Percentiles rank a stretch among this genome's conserved stretches.
phyloP scores from a whole-genome alignment of 2,888 invertebrate genomes.

The Brachyptera putata region DNA sequence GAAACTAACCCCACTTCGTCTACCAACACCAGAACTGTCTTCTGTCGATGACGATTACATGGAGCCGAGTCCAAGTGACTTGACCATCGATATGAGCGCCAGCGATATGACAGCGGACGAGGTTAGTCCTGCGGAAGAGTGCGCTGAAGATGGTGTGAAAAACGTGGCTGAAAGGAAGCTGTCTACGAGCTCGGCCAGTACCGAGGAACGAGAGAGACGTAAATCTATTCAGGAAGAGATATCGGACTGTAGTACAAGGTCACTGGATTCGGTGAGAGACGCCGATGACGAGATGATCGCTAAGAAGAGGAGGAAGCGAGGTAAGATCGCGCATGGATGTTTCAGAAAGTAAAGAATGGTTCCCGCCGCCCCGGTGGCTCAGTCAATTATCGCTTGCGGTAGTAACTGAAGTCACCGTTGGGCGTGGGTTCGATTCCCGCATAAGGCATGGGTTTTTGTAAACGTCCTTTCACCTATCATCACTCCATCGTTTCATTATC shows the following conservation, averaged over 20 bases:
- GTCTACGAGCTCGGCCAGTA: background rate
- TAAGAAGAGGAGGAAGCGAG: conserved; percentile 9
- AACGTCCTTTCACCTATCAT: no score
- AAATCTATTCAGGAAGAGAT: background rate
- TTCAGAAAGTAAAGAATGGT: no score
- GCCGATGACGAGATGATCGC: background rate
- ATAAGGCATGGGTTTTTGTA: no score
- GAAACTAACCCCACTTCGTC: background rate
- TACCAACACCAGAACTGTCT: no score
- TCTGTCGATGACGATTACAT: background rate
- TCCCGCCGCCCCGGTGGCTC: no score
- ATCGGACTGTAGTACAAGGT: background rate
- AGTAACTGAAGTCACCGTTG: no score
- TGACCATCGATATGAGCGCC: background rate
- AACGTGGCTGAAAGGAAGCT: background rate
- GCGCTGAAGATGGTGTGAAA: background rate
- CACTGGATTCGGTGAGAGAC: background rate
- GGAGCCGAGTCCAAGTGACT: background rate
- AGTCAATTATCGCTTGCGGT: no score
- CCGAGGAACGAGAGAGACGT: background rate
- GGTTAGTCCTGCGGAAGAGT: background rate
- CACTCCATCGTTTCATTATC: no score
- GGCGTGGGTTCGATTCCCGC: no score
- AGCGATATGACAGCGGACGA: background rate
- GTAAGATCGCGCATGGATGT: background rate